These are phyloP conservation scores for Trissonchulus latispiculum DNA, from an alignment of 2,888 invertebrate species.

Conservation along the genomic window DNA sequence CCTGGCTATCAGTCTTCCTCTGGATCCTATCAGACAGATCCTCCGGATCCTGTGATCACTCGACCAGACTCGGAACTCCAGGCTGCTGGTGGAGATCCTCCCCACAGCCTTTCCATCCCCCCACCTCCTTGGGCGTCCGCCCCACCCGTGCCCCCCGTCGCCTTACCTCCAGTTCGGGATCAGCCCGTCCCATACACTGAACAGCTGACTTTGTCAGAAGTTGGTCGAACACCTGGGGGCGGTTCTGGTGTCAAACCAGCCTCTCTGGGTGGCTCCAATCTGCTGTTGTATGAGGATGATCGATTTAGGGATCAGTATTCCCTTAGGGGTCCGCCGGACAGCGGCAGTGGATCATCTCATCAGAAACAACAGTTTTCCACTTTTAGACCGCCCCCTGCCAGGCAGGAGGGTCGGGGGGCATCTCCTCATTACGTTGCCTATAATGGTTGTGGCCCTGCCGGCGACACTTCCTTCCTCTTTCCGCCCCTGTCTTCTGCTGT, in stretches of 20 bases:
- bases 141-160: neutral
- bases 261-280: neutral
- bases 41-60: neutral
- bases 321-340: too few relatives aligned
- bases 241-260: neutral
- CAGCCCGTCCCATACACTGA: neutral
- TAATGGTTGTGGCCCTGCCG: too few relatives aligned
- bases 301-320: too few relatives aligned
- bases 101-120: neutral
- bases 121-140: neutral
- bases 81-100: neutral
- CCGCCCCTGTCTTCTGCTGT: neutral
- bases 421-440: too few relatives aligned
- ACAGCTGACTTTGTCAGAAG: neutral
- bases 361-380: too few relatives aligned
- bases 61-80: too few relatives aligned
- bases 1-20: too few relatives aligned
- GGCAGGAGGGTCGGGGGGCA: neutral
- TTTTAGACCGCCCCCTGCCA: neutral
- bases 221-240: neutral
- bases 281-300: neutral
- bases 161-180: too few relatives aligned
- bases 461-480: neutral
- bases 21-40: neutral
- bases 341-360: too few relatives aligned